A percentile compares a stretch with the other conserved stretches of the same genome.
phyloP scores from a whole-genome alignment of 2,888 invertebrate species.

The Petrolisthes manimaculis region DNA sequence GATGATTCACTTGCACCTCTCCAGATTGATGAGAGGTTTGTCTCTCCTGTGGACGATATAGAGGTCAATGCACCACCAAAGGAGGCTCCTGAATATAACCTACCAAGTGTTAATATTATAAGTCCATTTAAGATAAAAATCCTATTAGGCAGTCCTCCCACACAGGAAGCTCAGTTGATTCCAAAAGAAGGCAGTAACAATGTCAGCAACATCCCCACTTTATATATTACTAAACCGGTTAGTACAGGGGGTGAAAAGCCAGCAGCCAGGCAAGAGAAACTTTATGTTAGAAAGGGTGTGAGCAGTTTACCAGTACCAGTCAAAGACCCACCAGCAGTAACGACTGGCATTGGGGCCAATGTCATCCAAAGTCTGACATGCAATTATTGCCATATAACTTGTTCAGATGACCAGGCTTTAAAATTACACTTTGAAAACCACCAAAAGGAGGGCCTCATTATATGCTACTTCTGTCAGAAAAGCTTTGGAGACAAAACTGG shows the following conservation, averaged over 20 bases:
- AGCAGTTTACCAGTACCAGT: not conserved
- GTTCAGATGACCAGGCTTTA: slow-evolving; percentile 38
- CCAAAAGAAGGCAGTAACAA: not conserved
- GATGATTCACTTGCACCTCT: slow-evolving; percentile 49
- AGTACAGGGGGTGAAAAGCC: not conserved
- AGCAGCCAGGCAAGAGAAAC: not conserved
- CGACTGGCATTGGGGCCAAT: not conserved
- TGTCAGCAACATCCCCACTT: not conserved
- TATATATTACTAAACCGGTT: not conserved
- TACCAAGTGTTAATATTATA: slow-evolving; percentile 53
- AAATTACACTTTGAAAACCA: slow-evolving; percentile 57
- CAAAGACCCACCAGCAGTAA: not conserved
- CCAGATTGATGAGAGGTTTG: slow-evolving; percentile 43
- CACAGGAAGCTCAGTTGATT: slow-evolving; percentile 15
- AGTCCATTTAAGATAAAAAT: slow-evolving; percentile 55
- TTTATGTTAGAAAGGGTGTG: not conserved
- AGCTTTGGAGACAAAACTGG: slow-evolving; percentile 62
- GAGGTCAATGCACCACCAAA: slow-evolving; percentile 11
- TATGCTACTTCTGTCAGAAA: slow-evolving; percentile 61
- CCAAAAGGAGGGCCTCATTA: slow-evolving; percentile 55
- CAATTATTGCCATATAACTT: slow-evolving; percentile 39
- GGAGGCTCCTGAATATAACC: slow-evolving; percentile 4
- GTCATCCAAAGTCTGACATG: slow-evolving; percentile 42
- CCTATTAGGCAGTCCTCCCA: slow-evolving; percentile 34
- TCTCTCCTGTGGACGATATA: not conserved